Evolutionary conservation across 2,797 vertebrate species (phyloP), one percentile per base, ranked within the genome.

Genomic region (Iguana delicatissima): DNA sequence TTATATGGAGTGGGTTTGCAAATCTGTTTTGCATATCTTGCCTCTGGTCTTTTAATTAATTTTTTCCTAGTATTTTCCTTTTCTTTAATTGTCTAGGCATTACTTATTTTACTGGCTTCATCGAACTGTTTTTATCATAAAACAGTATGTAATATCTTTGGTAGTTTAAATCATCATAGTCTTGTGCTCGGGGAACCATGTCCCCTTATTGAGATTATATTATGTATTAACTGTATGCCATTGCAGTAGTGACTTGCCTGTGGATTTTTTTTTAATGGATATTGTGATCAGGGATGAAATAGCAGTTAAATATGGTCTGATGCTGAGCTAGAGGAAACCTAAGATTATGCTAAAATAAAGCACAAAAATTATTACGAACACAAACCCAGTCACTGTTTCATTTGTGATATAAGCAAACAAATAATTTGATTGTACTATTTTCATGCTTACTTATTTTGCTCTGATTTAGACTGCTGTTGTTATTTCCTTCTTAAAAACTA

Each of bases 181-280:
- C 35, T 0, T 55, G 35, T 73, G 62, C 6, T 92, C 87, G 80
- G 67, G 85, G 88, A 92, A 16, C 50, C 20, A 88, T 59, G 9
- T 12, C 9, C 20, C 20, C 42, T 46, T 46, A 46, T 46, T 12
- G 42, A 46, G 24, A 52, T 67, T 80, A 64, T 59, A 26, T 77
- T 32, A 6, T 76, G 35, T 32, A 59, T 18, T 62, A 52, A 46
- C 13, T 72, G 42, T 32, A 57, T 46, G 20, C 24, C 32, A 80
- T 79, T n/a, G 2, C 42, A 73, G 35, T 16, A 0, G 12, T 86
- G 50, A 87, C 64, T 87, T 80, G 18, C 1, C 32, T 67, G 2
- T 80, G 3, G 46, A 50, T n/a, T 13, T 69, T 80, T 46, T 87
- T 79, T 52, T 32, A 32, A 86, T 86, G 55, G 18, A 9, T 35